A percentile compares a stretch with the other conserved stretches of the same genome.
These are phyloP conservation scores for Cherax destructor DNA, from an alignment of 1,140 invertebrate species.

Conservation along the genomic window DNA sequence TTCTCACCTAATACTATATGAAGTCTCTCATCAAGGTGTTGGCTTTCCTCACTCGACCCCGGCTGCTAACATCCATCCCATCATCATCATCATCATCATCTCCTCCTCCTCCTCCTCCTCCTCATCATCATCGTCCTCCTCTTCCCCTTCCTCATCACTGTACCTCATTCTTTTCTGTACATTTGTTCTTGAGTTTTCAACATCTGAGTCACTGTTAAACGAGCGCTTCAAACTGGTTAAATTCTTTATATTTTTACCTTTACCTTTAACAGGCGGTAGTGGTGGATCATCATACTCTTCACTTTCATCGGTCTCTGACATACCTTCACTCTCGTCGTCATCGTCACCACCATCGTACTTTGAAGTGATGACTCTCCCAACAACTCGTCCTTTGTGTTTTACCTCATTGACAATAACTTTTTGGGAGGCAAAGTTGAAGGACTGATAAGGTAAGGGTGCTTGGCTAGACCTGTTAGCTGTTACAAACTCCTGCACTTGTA, in stretches of 20 bases:
- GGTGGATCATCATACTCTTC: background rate
- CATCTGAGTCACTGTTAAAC: slow-evolving; percentile 36
- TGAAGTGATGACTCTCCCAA: slow-evolving; percentile 51
- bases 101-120: slow-evolving; percentile 18
- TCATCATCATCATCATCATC: slow-evolving; percentile 56
- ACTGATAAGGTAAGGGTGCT: slow-evolving; percentile 50
- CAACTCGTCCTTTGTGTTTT: slow-evolving; percentile 47
- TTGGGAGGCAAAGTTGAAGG: slow-evolving; percentile 32
- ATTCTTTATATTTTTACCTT: slow-evolving; percentile 6
- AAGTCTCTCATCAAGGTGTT: slow-evolving; percentile 71
- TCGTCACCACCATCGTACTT: slow-evolving; percentile 25
- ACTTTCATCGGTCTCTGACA: slow-evolving; percentile 5
- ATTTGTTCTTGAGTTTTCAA: slow-evolving; percentile 4
- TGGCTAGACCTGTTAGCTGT: slow-evolving; percentile 41
- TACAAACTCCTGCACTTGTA: slow-evolving; percentile 47
- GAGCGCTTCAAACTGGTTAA: slow-evolving; percentile 20
- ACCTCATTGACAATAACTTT: slow-evolving; percentile 51
- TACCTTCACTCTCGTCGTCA: slow-evolving; percentile 47
- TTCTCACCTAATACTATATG: slow-evolving; percentile 68
- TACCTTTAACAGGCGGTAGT: background rate
- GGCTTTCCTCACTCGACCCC: slow-evolving; percentile 71
- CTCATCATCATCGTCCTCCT: slow-evolving; percentile 32
- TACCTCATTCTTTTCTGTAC: slow-evolving; percentile 45
- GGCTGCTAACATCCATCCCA: slow-evolving; percentile 69
- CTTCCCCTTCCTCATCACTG: slow-evolving; percentile 24